Evolutionary conservation across 2,797 vertebrate genomes (phyloP).

Genomic region (Pampus argenteus): DNA sequence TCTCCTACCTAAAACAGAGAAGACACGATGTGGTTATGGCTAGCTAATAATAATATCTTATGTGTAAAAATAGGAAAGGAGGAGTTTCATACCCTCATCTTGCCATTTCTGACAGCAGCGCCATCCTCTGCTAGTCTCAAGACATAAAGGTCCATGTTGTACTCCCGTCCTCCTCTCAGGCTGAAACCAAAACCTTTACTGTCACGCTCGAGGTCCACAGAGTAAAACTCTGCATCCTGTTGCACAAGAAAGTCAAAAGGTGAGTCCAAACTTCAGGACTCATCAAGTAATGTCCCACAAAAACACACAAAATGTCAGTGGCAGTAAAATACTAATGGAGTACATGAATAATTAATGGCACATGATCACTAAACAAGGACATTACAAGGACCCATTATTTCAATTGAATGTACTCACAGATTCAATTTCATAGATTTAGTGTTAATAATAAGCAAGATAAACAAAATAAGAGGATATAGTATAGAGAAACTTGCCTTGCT

Average conservation of each 20-base stretch:
- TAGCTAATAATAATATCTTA: not conserved
- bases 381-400: conserved; percentile 39
- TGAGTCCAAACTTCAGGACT: conserved; percentile 51
- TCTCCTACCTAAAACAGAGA: conserved; percentile 91
- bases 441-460: no score
- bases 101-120: conserved; percentile 94
- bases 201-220: conserved; percentile 97
- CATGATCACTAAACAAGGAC: conserved; percentile 65
- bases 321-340: conserved; percentile 57
- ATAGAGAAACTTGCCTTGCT: no score
- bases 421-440: no score
- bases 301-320: conserved; percentile 69
- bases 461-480: no score
- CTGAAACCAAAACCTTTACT: conserved; percentile 99
- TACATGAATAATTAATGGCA: conserved; percentile 73
- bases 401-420: no score
- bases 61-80: not conserved
- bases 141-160: conserved; percentile 98
- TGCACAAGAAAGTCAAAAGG: conserved; percentile 38
- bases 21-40: conserved; percentile 4
- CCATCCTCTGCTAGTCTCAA: conserved; percentile 97
- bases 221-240: conserved; percentile 96
- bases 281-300: conserved; percentile 59
- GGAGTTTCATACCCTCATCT: conserved; percentile 91
- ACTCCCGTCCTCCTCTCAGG: conserved; percentile 96